Evolutionary conservation across 2,888 invertebrate genomes (phyloP).

Genomic region (Aporophyla lueneburgensis): DNA sequence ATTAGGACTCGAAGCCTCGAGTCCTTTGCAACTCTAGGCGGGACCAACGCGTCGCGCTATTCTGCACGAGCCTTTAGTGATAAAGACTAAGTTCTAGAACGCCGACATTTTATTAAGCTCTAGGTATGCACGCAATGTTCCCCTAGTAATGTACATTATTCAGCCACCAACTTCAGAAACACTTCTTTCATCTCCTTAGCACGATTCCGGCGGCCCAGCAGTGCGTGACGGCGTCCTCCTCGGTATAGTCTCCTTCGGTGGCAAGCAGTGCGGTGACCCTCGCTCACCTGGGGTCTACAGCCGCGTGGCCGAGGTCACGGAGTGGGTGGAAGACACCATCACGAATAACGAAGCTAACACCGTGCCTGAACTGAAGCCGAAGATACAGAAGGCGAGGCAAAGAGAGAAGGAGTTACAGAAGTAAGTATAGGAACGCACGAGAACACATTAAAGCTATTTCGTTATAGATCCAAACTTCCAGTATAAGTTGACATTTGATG

Average conservation of each 20-base stretch:
- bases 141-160: background rate
- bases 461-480: background rate
- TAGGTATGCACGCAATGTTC: background rate
- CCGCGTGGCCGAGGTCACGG: slow-evolving; percentile 81
- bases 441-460: background rate
- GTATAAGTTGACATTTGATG: background rate
- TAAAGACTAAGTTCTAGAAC: background rate
- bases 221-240: slow-evolving; percentile 85
- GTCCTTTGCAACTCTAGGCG: too few relatives aligned
- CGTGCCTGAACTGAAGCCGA: slow-evolving; percentile 78
- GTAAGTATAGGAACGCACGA: slow-evolving; percentile 66
- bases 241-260: slow-evolving; percentile 86
- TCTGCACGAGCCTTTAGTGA: background rate
- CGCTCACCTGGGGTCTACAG: slow-evolving; percentile 87
- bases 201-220: slow-evolving; percentile 87
- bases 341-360: slow-evolving; percentile 78
- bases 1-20: too few relatives aligned
- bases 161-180: background rate
- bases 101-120: background rate
- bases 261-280: slow-evolving; percentile 87
- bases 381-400: slow-evolving; percentile 82
- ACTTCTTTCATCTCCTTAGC: slow-evolving; percentile 70
- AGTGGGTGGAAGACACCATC: slow-evolving; percentile 84
- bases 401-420: slow-evolving; percentile 82
- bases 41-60: too few relatives aligned